These are phyloP conservation scores for Hemicentrotus pulcherrimus DNA, from an alignment of 35 echinoderm and acorn worm species.

Conservation along the genomic window DNA sequence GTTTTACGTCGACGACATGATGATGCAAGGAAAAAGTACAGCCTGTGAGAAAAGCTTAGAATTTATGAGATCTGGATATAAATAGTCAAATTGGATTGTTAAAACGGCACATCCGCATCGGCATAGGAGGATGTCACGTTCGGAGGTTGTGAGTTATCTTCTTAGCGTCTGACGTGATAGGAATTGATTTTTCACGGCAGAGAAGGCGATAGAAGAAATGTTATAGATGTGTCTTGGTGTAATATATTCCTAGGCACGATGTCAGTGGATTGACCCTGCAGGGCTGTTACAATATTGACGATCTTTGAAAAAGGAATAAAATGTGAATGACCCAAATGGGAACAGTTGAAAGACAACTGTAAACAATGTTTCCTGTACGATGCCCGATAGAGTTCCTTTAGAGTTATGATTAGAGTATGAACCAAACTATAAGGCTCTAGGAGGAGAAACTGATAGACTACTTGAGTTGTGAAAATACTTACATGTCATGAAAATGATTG, in stretches of 20 bases:
- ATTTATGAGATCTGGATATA: background rate
- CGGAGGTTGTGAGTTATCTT: background rate
- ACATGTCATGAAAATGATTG: too few relatives aligned
- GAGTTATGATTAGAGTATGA: too few relatives aligned
- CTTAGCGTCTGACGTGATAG: background rate
- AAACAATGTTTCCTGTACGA: background rate
- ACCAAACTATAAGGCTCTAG: too few relatives aligned
- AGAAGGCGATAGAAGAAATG: background rate
- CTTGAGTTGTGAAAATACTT: too few relatives aligned
- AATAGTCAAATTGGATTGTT: background rate
- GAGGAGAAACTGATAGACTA: too few relatives aligned
- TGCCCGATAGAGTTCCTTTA: too few relatives aligned
- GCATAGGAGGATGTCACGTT: background rate
- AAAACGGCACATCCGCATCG: background rate
- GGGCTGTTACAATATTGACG: background rate
- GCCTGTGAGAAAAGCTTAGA: background rate
- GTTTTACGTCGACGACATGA: background rate
- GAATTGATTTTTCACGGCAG: background rate
- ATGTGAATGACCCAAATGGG: too few relatives aligned
- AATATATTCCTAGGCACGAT: background rate
- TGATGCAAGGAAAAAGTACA: background rate
- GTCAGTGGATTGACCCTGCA: background rate
- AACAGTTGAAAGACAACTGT: background rate
- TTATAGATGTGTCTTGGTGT: background rate
- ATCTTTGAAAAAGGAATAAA: background rate